Evolutionary conservation across 2,113 vertebrate species (phyloP).

Genomic region (Morone saxatilis): DNA sequence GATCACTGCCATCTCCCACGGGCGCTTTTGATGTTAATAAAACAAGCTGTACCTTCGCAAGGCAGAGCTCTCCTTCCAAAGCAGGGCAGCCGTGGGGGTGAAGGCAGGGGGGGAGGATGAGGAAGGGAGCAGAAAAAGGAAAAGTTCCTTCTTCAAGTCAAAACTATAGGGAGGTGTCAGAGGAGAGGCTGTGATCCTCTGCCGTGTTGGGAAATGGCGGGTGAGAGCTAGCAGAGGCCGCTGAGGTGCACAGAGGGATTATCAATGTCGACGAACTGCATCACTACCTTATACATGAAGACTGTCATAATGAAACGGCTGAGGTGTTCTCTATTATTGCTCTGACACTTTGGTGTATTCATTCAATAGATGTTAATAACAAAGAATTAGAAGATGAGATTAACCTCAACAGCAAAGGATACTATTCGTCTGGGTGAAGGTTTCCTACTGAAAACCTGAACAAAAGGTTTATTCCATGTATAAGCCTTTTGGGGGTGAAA

Average conservation of each 20-base stretch:
- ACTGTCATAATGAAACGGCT: conserved; percentile 50
- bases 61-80: conserved; percentile 51
- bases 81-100: conserved; percentile 36
- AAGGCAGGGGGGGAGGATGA: neutral
- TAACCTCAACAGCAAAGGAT: conserved; percentile 15
- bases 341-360: conserved; percentile 48
- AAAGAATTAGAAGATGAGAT: conserved; percentile 52
- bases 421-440: neutral
- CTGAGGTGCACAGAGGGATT: conserved; percentile 58
- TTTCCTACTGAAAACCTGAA: neutral
- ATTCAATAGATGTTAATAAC: conserved; percentile 49
- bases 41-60: conserved; percentile 79
- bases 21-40: conserved; percentile 84
- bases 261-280: conserved; percentile 30
- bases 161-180: conserved; percentile 68
- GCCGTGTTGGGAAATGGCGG: conserved; percentile 53
- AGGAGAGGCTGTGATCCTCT: conserved; percentile 65
- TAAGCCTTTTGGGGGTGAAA: neutral
- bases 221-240: conserved; percentile 3
- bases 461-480: neutral
- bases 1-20: conserved; percentile 81
- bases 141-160: conserved; percentile 63
- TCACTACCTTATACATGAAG: conserved; percentile 42
- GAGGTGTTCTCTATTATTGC: conserved; percentile 61
- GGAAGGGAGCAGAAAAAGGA: neutral